These are phyloP conservation scores for Pomatostomus ruficeps DNA, from an alignment of 2,113 vertebrate genomes.

Conservation along the genomic window DNA sequence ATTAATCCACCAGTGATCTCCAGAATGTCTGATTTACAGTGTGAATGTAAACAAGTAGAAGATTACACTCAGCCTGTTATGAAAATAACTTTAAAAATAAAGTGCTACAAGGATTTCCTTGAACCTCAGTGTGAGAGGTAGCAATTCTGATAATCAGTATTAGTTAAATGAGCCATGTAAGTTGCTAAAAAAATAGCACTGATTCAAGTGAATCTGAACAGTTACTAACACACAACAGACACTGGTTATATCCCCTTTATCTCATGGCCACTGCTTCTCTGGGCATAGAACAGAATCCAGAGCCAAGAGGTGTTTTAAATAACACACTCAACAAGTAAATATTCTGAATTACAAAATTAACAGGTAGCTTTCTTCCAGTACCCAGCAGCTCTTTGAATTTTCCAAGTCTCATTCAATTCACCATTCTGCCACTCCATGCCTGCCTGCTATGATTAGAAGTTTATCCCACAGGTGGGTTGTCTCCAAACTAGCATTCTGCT, in stretches of 20 bases:
- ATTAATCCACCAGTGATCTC: neutral
- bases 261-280: neutral
- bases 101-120: neutral
- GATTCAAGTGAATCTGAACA: neutral
- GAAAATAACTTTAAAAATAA: neutral
- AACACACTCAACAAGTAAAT: neutral
- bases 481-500: neutral
- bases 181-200: neutral
- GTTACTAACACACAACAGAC: neutral
- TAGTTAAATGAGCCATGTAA: neutral
- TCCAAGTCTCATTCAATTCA: neutral
- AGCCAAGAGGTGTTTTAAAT: neutral
- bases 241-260: neutral
- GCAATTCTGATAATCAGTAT: neutral
- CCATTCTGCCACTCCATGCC: neutral
- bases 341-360: neutral
- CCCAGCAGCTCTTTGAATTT: neutral
- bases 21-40: neutral
- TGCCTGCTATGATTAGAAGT: neutral
- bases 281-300: neutral
- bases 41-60: neutral
- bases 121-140: neutral
- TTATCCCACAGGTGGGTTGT: neutral
- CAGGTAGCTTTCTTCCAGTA: neutral
- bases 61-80: neutral